phyloP scores from a whole-genome alignment of 2,797 vertebrate species.

The Petrocephalus sullivani region DNA sequence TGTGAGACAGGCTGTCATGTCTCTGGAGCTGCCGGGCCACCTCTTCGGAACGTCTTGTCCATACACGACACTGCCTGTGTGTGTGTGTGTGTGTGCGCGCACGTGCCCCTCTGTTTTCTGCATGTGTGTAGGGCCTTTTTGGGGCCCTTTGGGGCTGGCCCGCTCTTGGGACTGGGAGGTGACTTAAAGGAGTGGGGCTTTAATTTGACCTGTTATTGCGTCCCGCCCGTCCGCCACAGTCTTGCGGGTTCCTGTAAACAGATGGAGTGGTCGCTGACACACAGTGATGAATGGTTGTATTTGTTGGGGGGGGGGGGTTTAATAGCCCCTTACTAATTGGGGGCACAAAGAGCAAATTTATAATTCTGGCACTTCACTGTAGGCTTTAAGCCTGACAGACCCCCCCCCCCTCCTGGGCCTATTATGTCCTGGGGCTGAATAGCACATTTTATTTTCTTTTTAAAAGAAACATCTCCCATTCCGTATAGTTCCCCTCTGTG shows the following conservation, averaged over 20 bases:
- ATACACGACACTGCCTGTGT: neutral
- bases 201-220: constrained; percentile 83
- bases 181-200: constrained; percentile 75
- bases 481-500: neutral
- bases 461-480: constrained; percentile 20
- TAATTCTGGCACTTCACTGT: constrained; percentile 89
- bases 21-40: neutral
- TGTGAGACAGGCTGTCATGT: neutral
- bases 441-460: constrained; percentile 26
- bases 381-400: constrained; percentile 70
- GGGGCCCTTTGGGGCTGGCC: constrained; percentile 30
- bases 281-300: constrained; percentile 93
- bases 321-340: constrained; percentile 93
- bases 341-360: constrained; percentile 79
- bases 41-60: neutral
- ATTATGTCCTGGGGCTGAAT: constrained; percentile 53
- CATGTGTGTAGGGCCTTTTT: neutral
- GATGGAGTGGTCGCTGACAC: constrained; percentile 76
- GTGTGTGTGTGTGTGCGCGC: neutral
- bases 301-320: constrained; percentile 86
- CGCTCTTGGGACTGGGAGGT: constrained; percentile 67
- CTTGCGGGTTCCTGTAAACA: constrained; percentile 66
- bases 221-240: constrained; percentile 56
- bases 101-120: neutral
- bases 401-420: constrained; percentile 54